Percentiles rank a stretch among this genome's conserved stretches.
Evolutionary conservation across 23 tunicate genomes (phyloP).

Genomic region (Oikopleura albicans): DNA sequence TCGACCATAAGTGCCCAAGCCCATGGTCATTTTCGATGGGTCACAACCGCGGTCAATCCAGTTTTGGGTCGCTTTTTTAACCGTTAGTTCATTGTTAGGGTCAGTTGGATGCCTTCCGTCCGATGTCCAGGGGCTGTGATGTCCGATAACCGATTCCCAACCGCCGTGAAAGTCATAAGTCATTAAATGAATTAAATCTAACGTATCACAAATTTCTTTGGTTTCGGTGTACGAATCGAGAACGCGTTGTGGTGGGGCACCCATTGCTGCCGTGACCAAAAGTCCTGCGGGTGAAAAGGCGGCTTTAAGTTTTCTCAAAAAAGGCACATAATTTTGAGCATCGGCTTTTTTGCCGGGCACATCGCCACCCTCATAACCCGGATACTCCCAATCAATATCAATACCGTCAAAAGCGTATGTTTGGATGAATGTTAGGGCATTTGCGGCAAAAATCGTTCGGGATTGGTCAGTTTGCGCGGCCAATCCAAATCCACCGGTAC

Average conservation of each 20-base stretch:
- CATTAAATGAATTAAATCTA: not conserved
- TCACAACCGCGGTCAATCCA: too few species aligned
- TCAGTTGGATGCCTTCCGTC: too few species aligned
- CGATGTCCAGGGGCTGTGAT: not conserved
- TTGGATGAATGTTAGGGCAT: not conserved
- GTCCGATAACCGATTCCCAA: not conserved
- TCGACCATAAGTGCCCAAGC: too few species aligned
- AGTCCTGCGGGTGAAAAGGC: not conserved
- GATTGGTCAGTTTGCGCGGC: too few species aligned
- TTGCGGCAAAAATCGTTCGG: not conserved
- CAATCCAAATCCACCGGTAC: too few species aligned
- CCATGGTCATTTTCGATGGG: too few species aligned
- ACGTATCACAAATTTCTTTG: not conserved
- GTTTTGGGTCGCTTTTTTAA: too few species aligned
- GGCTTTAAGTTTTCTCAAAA: too few species aligned
- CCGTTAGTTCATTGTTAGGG: too few species aligned
- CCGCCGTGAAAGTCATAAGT: not conserved
- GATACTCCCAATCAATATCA: not conserved
- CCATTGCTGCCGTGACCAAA: not conserved
- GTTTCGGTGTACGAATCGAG: not conserved
- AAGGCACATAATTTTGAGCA: too few species aligned
- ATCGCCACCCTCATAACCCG: not conserved
- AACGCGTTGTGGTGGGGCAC: not conserved
- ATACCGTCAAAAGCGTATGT: not conserved
- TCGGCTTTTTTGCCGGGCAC: not conserved